Evolutionary conservation across 1,140 invertebrate genomes (phyloP).

Genomic region (Phthorimaea operculella): DNA sequence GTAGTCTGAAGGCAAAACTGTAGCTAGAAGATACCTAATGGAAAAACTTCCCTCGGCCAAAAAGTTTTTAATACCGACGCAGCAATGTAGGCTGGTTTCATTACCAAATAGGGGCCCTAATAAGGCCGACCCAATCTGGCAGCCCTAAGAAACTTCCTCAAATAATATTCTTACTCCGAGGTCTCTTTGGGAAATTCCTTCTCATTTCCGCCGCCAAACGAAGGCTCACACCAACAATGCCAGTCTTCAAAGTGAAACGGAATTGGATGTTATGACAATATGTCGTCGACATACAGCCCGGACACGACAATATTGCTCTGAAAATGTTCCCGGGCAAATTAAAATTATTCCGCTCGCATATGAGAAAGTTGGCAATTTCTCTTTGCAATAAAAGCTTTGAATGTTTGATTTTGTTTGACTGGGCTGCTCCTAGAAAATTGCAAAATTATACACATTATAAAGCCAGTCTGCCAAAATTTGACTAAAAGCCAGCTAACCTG

Average conservation of each 20-base stretch:
- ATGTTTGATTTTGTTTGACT: background rate
- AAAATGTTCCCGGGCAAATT: conserved; percentile 12
- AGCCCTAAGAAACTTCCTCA: conserved; percentile 13
- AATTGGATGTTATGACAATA: conserved; percentile 62
- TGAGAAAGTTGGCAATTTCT: background rate
- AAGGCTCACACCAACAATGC: conserved; percentile 51
- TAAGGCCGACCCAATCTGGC: no score
- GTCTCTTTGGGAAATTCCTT: conserved; percentile 53
- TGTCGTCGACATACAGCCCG: conserved; percentile 34
- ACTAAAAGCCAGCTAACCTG: conserved; percentile 24
- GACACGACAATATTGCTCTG: conserved; percentile 19
- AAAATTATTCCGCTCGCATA: background rate
- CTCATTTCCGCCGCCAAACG: conserved; percentile 60
- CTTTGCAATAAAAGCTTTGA: background rate
- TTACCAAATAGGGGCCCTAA: no score
- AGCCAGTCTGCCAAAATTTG: background rate
- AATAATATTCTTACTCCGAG: conserved; percentile 54
- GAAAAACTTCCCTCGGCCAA: no score
- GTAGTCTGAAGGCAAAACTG: no score
- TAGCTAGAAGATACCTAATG: no score
- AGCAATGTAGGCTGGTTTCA: no score
- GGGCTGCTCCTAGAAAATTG: background rate
- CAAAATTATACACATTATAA: conserved; percentile 7
- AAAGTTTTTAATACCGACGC: no score
- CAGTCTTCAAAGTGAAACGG: conserved; percentile 52